Base-by-base conservation (phyloP, 2,797 vertebrate genomes). In the Sebastes vulpes region DNA sequence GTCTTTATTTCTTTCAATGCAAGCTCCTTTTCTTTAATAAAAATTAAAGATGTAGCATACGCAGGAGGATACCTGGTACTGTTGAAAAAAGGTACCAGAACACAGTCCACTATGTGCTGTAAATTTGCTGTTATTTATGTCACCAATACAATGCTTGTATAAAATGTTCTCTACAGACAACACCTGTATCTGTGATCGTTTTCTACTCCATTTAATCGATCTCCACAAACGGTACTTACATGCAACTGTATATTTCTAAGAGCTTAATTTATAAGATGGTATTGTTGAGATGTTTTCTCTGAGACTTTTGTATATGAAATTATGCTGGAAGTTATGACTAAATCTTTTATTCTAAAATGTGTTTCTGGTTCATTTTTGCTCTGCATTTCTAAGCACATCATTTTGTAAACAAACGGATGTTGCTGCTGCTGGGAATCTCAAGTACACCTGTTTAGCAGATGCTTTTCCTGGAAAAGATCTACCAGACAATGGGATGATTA, bases 251-350 rank as follows among this genome's bases (percentile, higher is more conserved):
- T 83, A 90, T 85, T 94, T 91, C 79, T 77, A 63, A 76, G 88
- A 79, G 67, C 35, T 59, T 95, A 91, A 95, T 95, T 95, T 95
- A 94, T 95, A 89, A 90, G 73, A 91, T 78, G 82, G 82, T 90
- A 72, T 92, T 88, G 79, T 89, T 83, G 72, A 89, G 38, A 80
- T 89, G 76, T 92, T 91, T 90, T 87, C 28, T 80, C 83, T 81
- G 68, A 86, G 65, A 85, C 69, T 90, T 94, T 94, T 94, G 92
- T 94, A 92, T 93, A 83, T 88, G 75, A 84, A 80, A 83, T 81
- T 81, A 68, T 83, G 70, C 68, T 83, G 73, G 69, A 92, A 90
- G 89, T 82, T 85, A 26, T 83, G 73, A 94, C 72, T 93, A 93
- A 94, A 94, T 53, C 57, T 59, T 90, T 88, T 89, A 85, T 90